Conservation (phyloP, 2,797 vertebrate species). For the Acanthurus lineatus region DNA sequence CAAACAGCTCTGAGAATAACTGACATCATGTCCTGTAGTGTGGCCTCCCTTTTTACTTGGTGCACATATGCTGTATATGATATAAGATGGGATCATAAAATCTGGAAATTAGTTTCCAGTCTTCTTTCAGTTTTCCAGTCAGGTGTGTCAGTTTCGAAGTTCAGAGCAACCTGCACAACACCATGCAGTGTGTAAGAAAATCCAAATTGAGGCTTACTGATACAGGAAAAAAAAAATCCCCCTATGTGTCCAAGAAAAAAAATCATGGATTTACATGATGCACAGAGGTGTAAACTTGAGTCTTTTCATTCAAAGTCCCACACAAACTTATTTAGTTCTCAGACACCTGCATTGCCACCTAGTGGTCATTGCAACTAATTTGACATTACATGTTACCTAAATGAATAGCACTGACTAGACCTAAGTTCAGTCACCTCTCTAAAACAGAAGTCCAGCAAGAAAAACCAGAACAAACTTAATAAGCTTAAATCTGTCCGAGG, state of each 20-base stretch:
- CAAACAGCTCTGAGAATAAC: background rate
- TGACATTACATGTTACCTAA: too few species aligned
- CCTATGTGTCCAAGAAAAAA: background rate
- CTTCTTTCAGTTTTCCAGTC: too few species aligned
- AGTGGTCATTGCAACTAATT: too few species aligned
- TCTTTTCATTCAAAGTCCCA: background rate
- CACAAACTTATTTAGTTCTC: background rate
- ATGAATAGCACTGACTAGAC: too few species aligned
- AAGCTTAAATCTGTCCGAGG: too few species aligned
- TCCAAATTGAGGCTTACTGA: too few species aligned
- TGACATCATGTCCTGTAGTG: background rate
- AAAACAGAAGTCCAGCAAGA: too few species aligned
- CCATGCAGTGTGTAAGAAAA: background rate
- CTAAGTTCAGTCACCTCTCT: too few species aligned
- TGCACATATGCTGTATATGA: background rate
- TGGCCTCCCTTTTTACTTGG: background rate
- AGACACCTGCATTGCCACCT: too few species aligned
- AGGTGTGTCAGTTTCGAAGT: background rate
- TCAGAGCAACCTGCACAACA: background rate
- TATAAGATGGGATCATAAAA: background rate
- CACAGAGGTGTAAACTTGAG: background rate
- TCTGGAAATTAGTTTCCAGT: background rate
- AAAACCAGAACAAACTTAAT: too few species aligned
- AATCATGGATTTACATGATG: background rate
- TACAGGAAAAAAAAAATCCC: background rate